Evolutionary conservation across 2,113 vertebrate species (phyloP), one percentile per base, ranked within the genome.

Genomic region (Echinops telfairi): DNA sequence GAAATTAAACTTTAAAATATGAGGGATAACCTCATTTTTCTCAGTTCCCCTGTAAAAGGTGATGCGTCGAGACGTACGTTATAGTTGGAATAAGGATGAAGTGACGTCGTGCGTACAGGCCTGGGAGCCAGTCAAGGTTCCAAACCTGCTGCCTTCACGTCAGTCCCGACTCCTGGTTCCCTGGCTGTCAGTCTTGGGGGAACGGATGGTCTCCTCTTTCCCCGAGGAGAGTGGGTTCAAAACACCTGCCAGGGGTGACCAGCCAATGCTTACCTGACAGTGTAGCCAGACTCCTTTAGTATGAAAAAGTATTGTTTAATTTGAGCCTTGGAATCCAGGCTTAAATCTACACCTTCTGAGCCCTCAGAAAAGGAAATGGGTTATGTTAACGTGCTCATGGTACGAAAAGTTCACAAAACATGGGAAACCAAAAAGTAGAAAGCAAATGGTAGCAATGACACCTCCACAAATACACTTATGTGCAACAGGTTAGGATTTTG

Each of bases 1-100:
- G 40, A 89, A 79, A 57, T 75, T 75, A 79, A 43, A 15, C 36
- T 94, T 87, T 88, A 22, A 84, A 57, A 58, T 40, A 40, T 36
- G 78, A 71, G 40, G 25, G 22, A 14, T 53, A 76, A 3, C 6
- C 3, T 88, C 17, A 2, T 19, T 47, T 80, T 66, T 12, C 36
- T 87, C 17, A 43, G 36, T 75, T 90, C 80, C 33, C 47, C 47
- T 89, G 23, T 47, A 62, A 88, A 53, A 53, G 47, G 47, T 53
- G 47, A 53, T 53, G 2, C 64, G 47, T 68, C 29, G 66, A 27
- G 22, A 62, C 8, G 60, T 62, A 62, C 60, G 4, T 19, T 62
- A 19, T 22, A 7, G 60, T 20, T 62, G 60, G 19, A 22, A 62
- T 62, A 12, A 62, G 22, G 60, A 62, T 19, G 60, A 62, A 16